These are phyloP conservation scores for Campylomormyrus tamandua DNA, from an alignment of 2,113 vertebrate species.

Conservation along the genomic window DNA sequence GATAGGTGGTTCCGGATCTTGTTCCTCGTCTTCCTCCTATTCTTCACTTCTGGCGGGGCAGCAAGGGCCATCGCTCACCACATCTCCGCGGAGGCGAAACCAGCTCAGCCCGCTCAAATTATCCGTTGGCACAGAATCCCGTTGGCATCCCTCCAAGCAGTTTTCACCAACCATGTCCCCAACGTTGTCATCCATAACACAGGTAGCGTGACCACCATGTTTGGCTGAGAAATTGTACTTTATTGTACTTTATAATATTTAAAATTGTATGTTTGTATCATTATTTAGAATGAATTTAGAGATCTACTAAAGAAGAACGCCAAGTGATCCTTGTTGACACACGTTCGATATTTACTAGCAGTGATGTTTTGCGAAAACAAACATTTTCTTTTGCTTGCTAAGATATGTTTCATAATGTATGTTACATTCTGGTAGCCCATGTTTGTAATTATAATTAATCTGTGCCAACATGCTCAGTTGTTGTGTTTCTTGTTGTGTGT, in stretches of 20 bases:
- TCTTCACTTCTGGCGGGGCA: conserved; percentile 34
- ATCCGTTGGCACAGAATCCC: conserved; percentile 62
- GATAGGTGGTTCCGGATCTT: conserved; percentile 53
- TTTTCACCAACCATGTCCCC: conserved; percentile 78
- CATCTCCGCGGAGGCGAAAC: conserved; percentile 66
- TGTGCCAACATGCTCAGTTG: neutral
- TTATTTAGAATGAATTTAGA: neutral
- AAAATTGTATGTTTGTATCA: neutral
- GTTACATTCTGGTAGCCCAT: neutral
- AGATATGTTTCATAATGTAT: neutral
- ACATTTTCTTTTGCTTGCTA: neutral
- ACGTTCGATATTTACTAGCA: neutral
- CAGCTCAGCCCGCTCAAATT: conserved; percentile 75
- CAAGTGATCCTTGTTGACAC: neutral
- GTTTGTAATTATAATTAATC: neutral
- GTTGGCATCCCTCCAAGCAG: conserved; percentile 69
- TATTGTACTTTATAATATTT: neutral
- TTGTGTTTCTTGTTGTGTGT: neutral
- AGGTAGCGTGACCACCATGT: conserved; percentile 52
- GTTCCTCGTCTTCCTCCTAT: conserved; percentile 53
- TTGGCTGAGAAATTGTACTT: neutral
- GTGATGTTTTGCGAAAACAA: neutral
- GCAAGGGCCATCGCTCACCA: conserved; percentile 28
- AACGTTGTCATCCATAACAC: conserved; percentile 74
- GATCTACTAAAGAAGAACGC: neutral